phyloP scores from a whole-genome alignment of 2,113 vertebrate genomes.

The Neogale vison region DNA sequence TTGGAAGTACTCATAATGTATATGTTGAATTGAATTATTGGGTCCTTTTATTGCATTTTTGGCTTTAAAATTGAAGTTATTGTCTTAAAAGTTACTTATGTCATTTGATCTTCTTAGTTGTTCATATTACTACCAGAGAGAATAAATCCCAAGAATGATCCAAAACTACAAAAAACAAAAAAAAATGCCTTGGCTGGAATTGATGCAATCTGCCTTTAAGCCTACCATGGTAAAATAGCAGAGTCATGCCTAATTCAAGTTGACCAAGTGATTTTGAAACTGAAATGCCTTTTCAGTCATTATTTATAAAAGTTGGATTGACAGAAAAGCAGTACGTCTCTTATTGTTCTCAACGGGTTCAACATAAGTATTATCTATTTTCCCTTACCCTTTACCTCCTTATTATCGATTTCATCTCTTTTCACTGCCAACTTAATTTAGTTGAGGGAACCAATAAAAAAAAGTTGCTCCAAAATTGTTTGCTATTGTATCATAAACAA shows the following conservation, averaged over 20 bases:
- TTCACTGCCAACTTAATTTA: not conserved
- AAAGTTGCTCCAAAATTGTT: constrained; percentile 6
- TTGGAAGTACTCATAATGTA: not conserved
- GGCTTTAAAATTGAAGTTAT: constrained; percentile 15
- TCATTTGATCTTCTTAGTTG: not conserved
- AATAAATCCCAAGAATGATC: not conserved
- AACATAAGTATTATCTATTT: not conserved
- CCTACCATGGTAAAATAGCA: not conserved
- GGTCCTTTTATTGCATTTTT: not conserved
- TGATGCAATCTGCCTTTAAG: not conserved
- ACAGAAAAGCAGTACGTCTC: not conserved
- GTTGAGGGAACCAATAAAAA: not conserved
- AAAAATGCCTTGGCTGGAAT: not conserved
- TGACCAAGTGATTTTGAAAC: constrained; percentile 12
- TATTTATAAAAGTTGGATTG: not conserved
- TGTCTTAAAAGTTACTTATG: constrained; percentile 22
- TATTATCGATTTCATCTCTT: not conserved
- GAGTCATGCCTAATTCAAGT: not conserved
- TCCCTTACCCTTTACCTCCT: not conserved
- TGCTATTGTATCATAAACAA: not conserved
- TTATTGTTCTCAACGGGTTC: not conserved
- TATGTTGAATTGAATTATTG: constrained; percentile 22
- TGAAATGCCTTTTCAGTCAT: not conserved
- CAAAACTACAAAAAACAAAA: not conserved
- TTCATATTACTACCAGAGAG: not conserved